Percentiles rank a stretch among this genome's conserved stretches.
Evolutionary conservation across 2,888 invertebrate genomes (phyloP).

Genomic region (Callyntrura guangdongensis): DNA sequence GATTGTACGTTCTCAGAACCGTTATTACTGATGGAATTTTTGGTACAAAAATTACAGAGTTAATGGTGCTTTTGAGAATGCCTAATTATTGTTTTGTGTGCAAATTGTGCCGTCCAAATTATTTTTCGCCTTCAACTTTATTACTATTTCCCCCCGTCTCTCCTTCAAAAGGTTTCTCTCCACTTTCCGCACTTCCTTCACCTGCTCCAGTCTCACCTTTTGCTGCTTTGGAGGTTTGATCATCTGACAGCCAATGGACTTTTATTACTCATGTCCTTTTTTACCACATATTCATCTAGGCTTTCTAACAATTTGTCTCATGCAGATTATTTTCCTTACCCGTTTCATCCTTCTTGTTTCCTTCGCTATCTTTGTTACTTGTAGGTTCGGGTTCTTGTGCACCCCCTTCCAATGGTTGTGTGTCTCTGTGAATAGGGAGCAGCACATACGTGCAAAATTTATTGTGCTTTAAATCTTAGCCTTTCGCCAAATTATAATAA

Average conservation of each 20-base stretch:
- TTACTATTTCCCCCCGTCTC: constrained; percentile 51
- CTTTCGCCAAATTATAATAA: not conserved
- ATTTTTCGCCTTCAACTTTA: constrained; percentile 56
- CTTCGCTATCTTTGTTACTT: constrained; percentile 23
- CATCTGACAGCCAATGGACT: constrained; percentile 52
- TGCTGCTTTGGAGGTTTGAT: constrained; percentile 30
- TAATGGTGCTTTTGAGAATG: not conserved
- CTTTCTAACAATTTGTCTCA: not conserved
- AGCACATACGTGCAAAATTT: not conserved
- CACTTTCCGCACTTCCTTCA: constrained; percentile 51
- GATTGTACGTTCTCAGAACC: not conserved
- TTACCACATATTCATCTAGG: not conserved
- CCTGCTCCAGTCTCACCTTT: constrained; percentile 42
- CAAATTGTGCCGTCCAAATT: not conserved
- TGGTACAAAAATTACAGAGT: constrained; percentile 1
- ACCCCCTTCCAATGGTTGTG: constrained; percentile 39
- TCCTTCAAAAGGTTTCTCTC: constrained; percentile 34
- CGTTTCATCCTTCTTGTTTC: constrained; percentile 79
- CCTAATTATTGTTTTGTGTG: not conserved
- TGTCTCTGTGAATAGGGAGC: not conserved
- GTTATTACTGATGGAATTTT: not conserved
- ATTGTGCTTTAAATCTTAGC: not conserved
- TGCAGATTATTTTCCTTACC: constrained; percentile 35
- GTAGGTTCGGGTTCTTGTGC: constrained; percentile 8
- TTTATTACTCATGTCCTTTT: constrained; percentile 26